Percentiles rank a stretch among this genome's conserved stretches.
phyloP scores from a whole-genome alignment of 2,888 invertebrate genomes.

The Prosapia bicincta region DNA sequence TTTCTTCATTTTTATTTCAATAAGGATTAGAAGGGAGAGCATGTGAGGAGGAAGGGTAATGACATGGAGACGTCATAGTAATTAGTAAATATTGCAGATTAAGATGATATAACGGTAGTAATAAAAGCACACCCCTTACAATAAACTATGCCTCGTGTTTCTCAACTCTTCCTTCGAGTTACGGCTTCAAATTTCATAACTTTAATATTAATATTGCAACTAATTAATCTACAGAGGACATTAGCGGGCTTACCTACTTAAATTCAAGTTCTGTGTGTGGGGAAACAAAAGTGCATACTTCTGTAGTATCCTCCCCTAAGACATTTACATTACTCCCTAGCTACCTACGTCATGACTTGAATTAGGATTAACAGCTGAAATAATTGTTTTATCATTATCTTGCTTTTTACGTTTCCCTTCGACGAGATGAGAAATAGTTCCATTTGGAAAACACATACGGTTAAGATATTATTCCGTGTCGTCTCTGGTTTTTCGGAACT shows the following conservation, averaged over 20 bases:
- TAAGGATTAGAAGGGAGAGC: neutral
- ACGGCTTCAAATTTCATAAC: constrained; percentile 1
- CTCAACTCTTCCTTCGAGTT: constrained; percentile 21
- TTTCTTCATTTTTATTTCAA: neutral
- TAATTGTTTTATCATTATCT: neutral
- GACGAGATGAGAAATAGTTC: neutral
- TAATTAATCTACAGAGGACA: neutral
- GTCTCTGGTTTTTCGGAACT: too few relatives aligned
- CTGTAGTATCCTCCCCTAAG: neutral
- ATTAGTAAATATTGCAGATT: constrained; percentile 33
- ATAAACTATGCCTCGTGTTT: constrained; percentile 26
- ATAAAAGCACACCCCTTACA: constrained; percentile 24
- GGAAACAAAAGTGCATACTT: constrained; percentile 2
- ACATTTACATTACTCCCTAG: neutral
- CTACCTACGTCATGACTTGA: neutral
- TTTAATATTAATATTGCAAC: neutral
- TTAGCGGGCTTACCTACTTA: neutral
- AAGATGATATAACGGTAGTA: constrained; percentile 31
- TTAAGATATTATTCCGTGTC: too few relatives aligned
- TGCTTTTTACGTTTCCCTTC: neutral
- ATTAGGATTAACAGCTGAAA: neutral
- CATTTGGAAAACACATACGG: too few relatives aligned
- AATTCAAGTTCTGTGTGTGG: neutral
- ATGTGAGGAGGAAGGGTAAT: constrained; percentile 14
- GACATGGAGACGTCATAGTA: constrained; percentile 30